Evolutionary conservation across 2,113 vertebrate species (phyloP), one percentile per base, ranked within the genome.

Genomic region (Pterophyllum scalare): DNA sequence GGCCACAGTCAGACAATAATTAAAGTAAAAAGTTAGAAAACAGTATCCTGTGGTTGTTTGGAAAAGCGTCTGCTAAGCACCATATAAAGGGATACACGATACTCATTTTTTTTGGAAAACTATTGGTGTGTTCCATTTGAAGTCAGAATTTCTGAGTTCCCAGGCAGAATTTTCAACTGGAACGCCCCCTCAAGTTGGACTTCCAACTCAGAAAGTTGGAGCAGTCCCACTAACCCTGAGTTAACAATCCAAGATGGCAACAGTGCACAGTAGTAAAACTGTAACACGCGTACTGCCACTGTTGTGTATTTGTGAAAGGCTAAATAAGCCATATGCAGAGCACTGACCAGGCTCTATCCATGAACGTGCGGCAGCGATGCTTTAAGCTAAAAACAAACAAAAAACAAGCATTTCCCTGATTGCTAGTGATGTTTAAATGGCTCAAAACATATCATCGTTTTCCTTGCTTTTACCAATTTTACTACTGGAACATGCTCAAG

Each of bases 1-100:
- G 35, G 24, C 59, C 59, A 78, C 26, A 78, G 61, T 85, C 65
- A 74, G 46, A 83, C 17, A 35, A 38, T 49, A 40, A 77, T 61
- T 49, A 49, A 81, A 75, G 61, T 58, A 43, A 59, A 56, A 79
- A 31, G 15, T 72, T 35, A 70, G 20, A 24, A 38, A 13, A 35
- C 2, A 43, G 12, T 12, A 35, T 26, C 46, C 8, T 17, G 5
- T 57, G 33, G 60, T 35, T 43, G 35, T 58, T 13, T 5, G 22
- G 13, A 59, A 82, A 67, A 74, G 22, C 2, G 7, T 10, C 52
- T 43, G 43, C 43, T 52, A 52, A 52, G 6, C 46, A 52, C 46
- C 15, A 52, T 52, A 19, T 19, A 19, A 52, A 52, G 46, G 17
- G 15, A 52, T 15, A 17, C 46, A 6, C 17, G 15, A 49, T 49